A percentile compares a stretch with the other conserved stretches of the same genome.
Conservation (phyloP, 2,888 invertebrate genomes). For the Acanthosoma haemorrhoidale region DNA sequence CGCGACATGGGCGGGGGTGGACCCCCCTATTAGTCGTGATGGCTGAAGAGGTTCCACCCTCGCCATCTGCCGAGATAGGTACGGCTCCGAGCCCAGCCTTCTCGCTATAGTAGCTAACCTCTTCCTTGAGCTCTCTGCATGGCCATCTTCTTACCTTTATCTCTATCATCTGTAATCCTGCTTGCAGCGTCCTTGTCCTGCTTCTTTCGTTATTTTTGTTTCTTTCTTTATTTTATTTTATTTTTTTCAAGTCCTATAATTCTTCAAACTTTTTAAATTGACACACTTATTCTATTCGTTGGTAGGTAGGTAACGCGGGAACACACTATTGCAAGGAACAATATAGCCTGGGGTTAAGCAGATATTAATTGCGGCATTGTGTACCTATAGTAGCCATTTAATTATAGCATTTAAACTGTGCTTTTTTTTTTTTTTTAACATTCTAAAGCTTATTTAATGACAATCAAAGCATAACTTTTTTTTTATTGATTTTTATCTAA, state of each 20-base stretch:
- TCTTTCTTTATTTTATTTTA: not conserved
- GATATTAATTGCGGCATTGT: too few relatives aligned
- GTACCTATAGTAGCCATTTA: too few relatives aligned
- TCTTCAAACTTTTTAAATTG: not conserved
- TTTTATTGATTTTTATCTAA: too few relatives aligned
- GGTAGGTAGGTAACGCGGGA: not conserved
- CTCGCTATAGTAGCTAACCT: constrained; percentile 6
- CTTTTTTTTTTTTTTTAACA: too few relatives aligned
- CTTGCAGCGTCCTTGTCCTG: constrained; percentile 20
- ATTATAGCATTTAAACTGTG: too few relatives aligned
- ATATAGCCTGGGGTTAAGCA: not conserved
- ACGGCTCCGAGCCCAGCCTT: constrained; percentile 21
- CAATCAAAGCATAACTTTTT: too few relatives aligned
- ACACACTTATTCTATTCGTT: not conserved
- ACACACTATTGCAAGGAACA: not conserved
- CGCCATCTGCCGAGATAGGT: constrained; percentile 13
- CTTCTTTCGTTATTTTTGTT: not conserved
- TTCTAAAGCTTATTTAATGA: too few relatives aligned
- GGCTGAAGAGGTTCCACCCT: not conserved
- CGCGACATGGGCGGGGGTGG: not conserved
- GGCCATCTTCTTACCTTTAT: not conserved
- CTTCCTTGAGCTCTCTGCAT: constrained; percentile 21
- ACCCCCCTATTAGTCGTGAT: not conserved
- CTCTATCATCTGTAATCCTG: constrained; percentile 3
- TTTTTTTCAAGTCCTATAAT: not conserved